Percentiles rank a stretch among this genome's conserved stretches.
phyloP scores from a whole-genome alignment of 37 sponge, comb jelly and placozoan species.

The Spongia lamella region DNA sequence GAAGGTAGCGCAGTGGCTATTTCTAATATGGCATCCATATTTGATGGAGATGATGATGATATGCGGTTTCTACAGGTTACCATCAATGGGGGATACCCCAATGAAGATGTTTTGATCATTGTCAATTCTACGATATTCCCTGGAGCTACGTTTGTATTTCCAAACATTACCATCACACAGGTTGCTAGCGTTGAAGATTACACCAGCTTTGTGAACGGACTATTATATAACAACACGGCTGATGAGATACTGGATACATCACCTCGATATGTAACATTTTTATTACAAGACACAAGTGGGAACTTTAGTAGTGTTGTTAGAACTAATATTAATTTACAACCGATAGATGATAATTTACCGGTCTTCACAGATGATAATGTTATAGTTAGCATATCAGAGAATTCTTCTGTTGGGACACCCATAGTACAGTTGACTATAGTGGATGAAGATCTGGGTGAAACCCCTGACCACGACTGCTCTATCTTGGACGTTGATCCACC shows the following conservation, averaged over 20 bases:
- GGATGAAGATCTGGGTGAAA: conserved; percentile 18
- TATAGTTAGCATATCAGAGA: neutral
- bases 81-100: conserved; percentile 1
- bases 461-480: too few species aligned
- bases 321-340: conserved; percentile 21
- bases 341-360: conserved; percentile 71
- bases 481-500: neutral
- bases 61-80: conserved; percentile 32
- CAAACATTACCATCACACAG: conserved; percentile 32
- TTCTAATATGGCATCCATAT: conserved; percentile 1
- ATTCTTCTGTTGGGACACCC: neutral
- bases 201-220: conserved; percentile 18
- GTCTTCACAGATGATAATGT: conserved; percentile 10
- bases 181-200: conserved; percentile 23
- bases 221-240: conserved; percentile 57
- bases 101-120: conserved; percentile 5
- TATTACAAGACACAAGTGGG: conserved; percentile 51
- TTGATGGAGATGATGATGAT: conserved; percentile 41
- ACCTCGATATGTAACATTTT: conserved; percentile 35
- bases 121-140: neutral
- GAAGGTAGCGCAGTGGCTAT: conserved; percentile 35
- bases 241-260: conserved; percentile 44
- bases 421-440: neutral
- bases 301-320: conserved; percentile 12
- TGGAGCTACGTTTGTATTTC: conserved; percentile 9